These are phyloP conservation scores for Apolygus lucorum DNA, from an alignment of 1,140 invertebrate genomes.

Conservation along the genomic window DNA sequence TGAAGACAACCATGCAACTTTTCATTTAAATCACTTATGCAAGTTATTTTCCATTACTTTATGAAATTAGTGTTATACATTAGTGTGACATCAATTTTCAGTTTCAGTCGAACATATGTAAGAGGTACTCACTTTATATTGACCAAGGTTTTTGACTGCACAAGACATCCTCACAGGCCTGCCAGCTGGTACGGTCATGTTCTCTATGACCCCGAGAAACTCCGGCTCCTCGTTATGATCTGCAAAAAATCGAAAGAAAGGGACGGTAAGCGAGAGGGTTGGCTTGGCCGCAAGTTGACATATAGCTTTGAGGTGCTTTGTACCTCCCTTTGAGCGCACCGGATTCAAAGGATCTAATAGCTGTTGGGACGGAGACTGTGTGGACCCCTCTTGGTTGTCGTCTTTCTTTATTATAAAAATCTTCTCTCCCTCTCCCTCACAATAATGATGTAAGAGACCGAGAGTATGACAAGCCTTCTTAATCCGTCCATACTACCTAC, in stretches of 20 bases:
- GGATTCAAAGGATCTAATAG: slow-evolving; percentile 13
- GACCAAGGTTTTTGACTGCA: slow-evolving; percentile 78
- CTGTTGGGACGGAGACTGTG: no score
- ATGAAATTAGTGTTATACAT: no score
- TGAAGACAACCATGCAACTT: no score
- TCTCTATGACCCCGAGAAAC: slow-evolving; percentile 53
- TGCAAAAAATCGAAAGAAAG: slow-evolving; percentile 1
- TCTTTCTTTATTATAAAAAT: neutral
- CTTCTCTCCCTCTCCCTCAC: neutral
- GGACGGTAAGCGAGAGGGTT: neutral
- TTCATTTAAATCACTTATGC: no score
- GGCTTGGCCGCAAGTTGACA: neutral
- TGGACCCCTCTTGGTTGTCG: neutral
- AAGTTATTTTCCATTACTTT: no score
- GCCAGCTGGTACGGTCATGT: slow-evolving; percentile 64
- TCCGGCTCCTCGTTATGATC: slow-evolving; percentile 44
- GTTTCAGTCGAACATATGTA: no score
- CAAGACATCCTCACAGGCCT: slow-evolving; percentile 79
- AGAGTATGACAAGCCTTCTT: neutral
- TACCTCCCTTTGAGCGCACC: neutral
- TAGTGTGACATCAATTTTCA: no score
- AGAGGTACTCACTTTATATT: slow-evolving; percentile 69
- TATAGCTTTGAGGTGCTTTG: slow-evolving; percentile 10
- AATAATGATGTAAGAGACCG: slow-evolving; percentile 8
- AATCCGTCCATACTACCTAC: neutral